Evolutionary conservation across 1,140 invertebrate species (phyloP), one percentile per base, ranked within the genome.

Genomic region (Philaenus spumarius): DNA sequence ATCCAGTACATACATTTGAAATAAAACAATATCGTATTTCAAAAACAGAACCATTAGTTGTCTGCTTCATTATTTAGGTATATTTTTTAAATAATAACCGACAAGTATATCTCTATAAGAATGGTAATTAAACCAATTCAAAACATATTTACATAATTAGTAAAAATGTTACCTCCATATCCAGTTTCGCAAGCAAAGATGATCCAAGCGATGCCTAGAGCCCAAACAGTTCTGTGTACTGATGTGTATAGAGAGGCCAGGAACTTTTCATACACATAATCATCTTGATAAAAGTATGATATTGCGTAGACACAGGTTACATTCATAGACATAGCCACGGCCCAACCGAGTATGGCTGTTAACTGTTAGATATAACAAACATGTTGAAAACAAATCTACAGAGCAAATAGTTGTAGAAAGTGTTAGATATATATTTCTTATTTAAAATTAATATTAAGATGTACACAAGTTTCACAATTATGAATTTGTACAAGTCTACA

Each of bases 141-240:
- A 51, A 34, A 4, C 5, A 52, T n/a, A 9, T 19, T 52, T 19
- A 15, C 6, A 35, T 2, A 34, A 14, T n/a, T n/a, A 35, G 15
- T 17, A 1, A 35, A 37, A 35, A 52, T 12, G 15, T 14, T 48
- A 54, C 52, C 30, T 19, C 52, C 52, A 54, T 54, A 39, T 2
- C 52, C 52, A 15, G 35, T 39, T 42, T 54, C 35, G 20, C 52
- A 54, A 14, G 52, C 52, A 20, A 54, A 54, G 20, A 54, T 42
- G 3, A 54, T 20, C 52, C 52, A 54, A 42, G 52, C n/a, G 20
- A 54, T 1, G 19, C 52, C 11, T 1, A 54, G 20, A 19, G 35
- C 30, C 52, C 52, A 54, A 19, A 39, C 11, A 14, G 39, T 54
- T 11, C 52, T 54, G 37, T 54, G 35, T 11, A 54, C 14, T 7